Evolutionary conservation across 2,888 invertebrate species (phyloP).

Genomic region (Octonoba sinensis): DNA sequence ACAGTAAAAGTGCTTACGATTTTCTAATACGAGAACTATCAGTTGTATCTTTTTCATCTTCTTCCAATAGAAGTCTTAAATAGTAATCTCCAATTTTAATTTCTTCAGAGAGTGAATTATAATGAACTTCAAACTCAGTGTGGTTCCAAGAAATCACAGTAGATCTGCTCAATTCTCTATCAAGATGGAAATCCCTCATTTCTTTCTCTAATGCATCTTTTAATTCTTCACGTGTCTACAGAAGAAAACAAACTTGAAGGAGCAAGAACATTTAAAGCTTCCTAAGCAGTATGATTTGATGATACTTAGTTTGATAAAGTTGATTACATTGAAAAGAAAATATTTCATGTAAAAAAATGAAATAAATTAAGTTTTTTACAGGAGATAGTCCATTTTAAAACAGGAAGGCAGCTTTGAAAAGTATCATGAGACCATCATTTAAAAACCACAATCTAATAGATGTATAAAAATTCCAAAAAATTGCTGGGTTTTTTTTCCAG

Average conservation of each 20-base stretch:
- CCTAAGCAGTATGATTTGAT: not conserved
- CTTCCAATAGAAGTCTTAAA: conserved; percentile 91
- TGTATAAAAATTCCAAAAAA: too few relatives aligned
- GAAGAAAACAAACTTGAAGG: conserved; percentile 11
- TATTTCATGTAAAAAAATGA: not conserved
- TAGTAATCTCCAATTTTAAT: conserved; percentile 99
- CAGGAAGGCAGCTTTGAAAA: too few relatives aligned
- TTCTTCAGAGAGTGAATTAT: conserved; percentile 94
- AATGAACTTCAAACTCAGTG: conserved; percentile 94
- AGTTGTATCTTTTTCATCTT: conserved; percentile 79
- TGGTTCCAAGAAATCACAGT: conserved; percentile 94
- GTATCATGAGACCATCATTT: too few relatives aligned
- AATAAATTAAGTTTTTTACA: not conserved
- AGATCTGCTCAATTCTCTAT: conserved; percentile 84
- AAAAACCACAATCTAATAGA: too few relatives aligned
- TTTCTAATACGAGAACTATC: conserved; percentile 82
- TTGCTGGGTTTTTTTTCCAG: too few relatives aligned
- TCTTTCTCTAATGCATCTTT: conserved; percentile 93
- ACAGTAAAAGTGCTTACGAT: conserved; percentile 80
- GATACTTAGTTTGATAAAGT: not conserved
- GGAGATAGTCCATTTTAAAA: too few relatives aligned
- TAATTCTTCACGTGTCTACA: conserved; percentile 92
- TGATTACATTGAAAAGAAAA: not conserved
- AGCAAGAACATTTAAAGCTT: not conserved
- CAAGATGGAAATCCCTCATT: conserved; percentile 87